These are phyloP conservation scores for Nesogale talazaci DNA, from an alignment of 2,113 vertebrate genomes.

Conservation along the genomic window DNA sequence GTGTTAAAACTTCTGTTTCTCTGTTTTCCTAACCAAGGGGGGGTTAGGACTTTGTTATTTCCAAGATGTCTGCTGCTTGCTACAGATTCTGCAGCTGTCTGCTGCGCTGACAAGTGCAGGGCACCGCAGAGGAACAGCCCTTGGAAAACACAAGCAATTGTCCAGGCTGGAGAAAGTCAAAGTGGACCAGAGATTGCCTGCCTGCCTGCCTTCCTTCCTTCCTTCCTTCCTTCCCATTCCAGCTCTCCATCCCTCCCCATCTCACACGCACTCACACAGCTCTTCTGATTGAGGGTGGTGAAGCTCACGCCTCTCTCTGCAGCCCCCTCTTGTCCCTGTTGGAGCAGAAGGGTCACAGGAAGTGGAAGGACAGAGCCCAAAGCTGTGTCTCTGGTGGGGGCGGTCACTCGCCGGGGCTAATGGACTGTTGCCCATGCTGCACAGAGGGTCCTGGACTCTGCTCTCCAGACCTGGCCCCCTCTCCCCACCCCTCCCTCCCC, in stretches of 20 bases:
- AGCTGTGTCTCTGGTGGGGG: neutral
- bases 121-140: constrained; percentile 71
- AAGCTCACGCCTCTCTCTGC: neutral
- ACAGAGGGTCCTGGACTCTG: neutral
- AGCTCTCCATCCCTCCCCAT: neutral
- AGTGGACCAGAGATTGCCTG: constrained; percentile 63
- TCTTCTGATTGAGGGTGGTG: neutral
- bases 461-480: constrained; percentile 19
- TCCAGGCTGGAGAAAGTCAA: constrained; percentile 11
- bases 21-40: constrained; percentile 73
- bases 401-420: neutral
- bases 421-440: neutral
- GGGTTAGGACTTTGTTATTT: constrained; percentile 79
- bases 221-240: neutral
- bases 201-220: neutral
- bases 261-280: neutral
- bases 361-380: neutral
- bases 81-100: constrained; percentile 73
- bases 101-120: constrained; percentile 72
- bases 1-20: constrained; percentile 61
- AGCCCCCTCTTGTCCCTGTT: neutral
- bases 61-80: constrained; percentile 81
- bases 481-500: neutral
- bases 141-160: neutral
- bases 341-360: neutral